Evolutionary conservation across 2,888 invertebrate genomes (phyloP).

Genomic region (Cyrtodaria siliqua): DNA sequence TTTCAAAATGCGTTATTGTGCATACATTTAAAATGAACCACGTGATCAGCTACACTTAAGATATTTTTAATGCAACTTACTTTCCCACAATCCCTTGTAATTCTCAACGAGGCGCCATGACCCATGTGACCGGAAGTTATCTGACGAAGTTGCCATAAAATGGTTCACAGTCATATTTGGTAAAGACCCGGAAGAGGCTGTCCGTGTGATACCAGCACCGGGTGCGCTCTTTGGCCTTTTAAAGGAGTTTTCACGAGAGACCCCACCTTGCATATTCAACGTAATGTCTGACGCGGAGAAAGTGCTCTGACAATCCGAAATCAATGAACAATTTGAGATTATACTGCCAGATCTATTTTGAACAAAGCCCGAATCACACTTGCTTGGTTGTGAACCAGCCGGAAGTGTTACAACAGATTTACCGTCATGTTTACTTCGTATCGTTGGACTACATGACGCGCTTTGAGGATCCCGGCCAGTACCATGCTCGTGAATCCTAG

Average conservation of each 20-base stretch:
- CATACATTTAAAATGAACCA: no score
- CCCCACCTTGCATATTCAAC: conserved; percentile 58
- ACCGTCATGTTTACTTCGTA: neutral
- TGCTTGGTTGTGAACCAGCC: neutral
- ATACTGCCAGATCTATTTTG: conserved; percentile 47
- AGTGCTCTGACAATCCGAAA: conserved; percentile 65
- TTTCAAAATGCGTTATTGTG: no score
- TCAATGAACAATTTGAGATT: conserved; percentile 37
- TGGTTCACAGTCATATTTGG: conserved; percentile 77
- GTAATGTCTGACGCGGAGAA: conserved; percentile 74
- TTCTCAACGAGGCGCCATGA: conserved; percentile 77
- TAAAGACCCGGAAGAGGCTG: conserved; percentile 68
- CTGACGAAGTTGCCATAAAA: conserved; percentile 79
- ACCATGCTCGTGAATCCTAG: neutral
- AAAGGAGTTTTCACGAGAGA: conserved; percentile 48
- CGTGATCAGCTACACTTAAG: no score
- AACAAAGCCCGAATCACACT: neutral
- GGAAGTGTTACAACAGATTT: neutral
- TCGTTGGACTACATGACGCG: neutral
- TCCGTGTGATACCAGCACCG: conserved; percentile 33
- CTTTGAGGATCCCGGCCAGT: neutral
- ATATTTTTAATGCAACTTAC: no score
- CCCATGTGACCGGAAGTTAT: conserved; percentile 79
- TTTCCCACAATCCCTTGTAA: conserved; percentile 76
- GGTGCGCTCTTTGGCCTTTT: conserved; percentile 65